Evolutionary conservation across 2,113 vertebrate genomes (phyloP).

Genomic region (Etheostoma spectabile): DNA sequence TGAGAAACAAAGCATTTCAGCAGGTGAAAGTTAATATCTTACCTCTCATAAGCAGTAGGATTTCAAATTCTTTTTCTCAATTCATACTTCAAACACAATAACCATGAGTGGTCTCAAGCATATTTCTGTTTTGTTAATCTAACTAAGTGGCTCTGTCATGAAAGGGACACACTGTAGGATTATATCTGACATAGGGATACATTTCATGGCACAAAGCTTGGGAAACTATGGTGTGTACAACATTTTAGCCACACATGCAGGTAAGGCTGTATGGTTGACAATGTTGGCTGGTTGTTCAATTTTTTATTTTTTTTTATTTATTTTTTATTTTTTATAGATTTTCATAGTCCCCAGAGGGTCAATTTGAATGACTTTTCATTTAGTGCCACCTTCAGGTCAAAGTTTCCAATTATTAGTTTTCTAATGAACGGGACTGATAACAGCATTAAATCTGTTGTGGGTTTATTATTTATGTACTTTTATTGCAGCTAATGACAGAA

Average conservation of each 20-base stretch:
- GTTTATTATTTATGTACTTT: not conserved
- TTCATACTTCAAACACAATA: conserved; percentile 33
- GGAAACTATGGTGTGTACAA: not conserved
- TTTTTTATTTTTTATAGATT: not conserved
- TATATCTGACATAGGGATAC: not conserved
- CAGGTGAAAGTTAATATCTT: conserved; percentile 48
- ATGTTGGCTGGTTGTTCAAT: not conserved
- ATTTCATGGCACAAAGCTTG: not conserved
- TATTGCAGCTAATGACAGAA: not conserved
- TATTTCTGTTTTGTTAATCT: not conserved
- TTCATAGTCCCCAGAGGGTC: not conserved
- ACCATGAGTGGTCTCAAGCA: not conserved
- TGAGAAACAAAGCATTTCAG: conserved; percentile 51
- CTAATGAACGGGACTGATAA: not conserved
- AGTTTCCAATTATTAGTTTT: not conserved
- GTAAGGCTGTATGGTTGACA: not conserved
- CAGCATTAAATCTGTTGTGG: not conserved
- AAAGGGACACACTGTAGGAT: not conserved
- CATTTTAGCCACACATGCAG: not conserved
- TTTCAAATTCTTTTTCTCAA: conserved; percentile 15
- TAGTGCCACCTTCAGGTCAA: not conserved
- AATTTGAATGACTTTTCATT: not conserved
- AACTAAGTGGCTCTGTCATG: not conserved
- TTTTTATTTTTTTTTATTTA: too few relatives aligned
- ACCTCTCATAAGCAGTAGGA: conserved; percentile 17